Conservation (phyloP, 2,113 vertebrate genomes). For the Leiothrix lutea region DNA sequence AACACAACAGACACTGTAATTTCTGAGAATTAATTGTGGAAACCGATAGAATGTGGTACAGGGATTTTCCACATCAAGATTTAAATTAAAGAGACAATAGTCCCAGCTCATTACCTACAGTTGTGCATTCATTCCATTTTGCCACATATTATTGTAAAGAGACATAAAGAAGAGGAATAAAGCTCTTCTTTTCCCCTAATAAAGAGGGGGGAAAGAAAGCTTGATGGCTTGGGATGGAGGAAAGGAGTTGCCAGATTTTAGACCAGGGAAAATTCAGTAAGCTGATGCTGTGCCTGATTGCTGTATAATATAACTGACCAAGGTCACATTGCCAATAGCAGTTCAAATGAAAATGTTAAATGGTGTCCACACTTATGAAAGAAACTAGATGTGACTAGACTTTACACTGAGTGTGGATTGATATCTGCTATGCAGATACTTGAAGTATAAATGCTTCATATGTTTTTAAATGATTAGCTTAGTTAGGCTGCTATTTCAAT, state of each 20-base stretch:
- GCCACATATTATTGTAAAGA: neutral
- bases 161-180: neutral
- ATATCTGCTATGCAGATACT: neutral
- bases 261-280: neutral
- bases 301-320: neutral
- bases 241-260: neutral
- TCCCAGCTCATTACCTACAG: neutral
- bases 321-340: neutral
- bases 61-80: neutral
- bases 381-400: neutral
- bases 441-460: neutral
- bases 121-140: neutral
- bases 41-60: neutral
- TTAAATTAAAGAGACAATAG: neutral
- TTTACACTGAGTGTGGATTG: neutral
- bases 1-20: neutral
- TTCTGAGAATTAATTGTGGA: slow-evolving; percentile 21
- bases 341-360: neutral
- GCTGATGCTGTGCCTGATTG: neutral
- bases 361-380: neutral
- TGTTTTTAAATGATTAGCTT: neutral
- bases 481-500: neutral
- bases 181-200: neutral
- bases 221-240: neutral
- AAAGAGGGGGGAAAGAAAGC: slow-evolving; percentile 1